Conservation (phyloP, 1,140 invertebrate species). For the Myzus persicae region DNA sequence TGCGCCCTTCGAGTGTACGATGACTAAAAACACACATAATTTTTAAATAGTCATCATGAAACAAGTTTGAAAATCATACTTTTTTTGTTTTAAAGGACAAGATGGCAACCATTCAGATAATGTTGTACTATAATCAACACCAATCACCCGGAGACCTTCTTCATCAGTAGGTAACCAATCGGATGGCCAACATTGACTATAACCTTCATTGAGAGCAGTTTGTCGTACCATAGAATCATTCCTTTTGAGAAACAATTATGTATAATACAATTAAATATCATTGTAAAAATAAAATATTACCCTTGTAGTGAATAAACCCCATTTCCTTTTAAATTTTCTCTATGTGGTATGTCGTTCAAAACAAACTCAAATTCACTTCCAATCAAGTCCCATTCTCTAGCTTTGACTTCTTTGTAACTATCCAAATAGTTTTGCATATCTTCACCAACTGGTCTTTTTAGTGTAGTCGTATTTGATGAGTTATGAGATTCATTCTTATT, state of each 20-base stretch:
- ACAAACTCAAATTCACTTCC: constrained; percentile 72
- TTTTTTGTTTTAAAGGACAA: constrained; percentile 66
- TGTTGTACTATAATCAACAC: constrained; percentile 75
- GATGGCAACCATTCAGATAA: constrained; percentile 75
- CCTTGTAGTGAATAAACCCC: constrained; percentile 55
- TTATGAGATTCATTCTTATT: constrained; percentile 28
- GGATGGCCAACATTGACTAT: constrained; percentile 74
- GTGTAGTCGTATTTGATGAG: neutral
- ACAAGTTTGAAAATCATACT: constrained; percentile 39
- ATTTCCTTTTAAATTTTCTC: constrained; percentile 46
- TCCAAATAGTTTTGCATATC: constrained; percentile 67
- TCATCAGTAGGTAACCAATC: constrained; percentile 75
- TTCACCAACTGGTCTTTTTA: constrained; percentile 29
- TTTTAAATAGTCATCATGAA: neutral
- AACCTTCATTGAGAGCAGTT: constrained; percentile 53
- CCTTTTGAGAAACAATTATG: neutral
- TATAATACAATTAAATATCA: neutral
- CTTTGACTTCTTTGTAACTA: constrained; percentile 68
- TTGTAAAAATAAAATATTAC: constrained; percentile 13
- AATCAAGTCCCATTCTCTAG: constrained; percentile 68
- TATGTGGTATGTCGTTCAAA: constrained; percentile 71
- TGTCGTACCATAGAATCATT: constrained; percentile 23
- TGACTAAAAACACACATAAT: constrained; percentile 62
- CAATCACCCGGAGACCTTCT: constrained; percentile 72
- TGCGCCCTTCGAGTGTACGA: constrained; percentile 58